A percentile compares a stretch with the other conserved stretches of the same genome.
These are phyloP conservation scores for Coecobrya sp. DNA, from an alignment of 2,888 invertebrate species.

Conservation along the genomic window DNA sequence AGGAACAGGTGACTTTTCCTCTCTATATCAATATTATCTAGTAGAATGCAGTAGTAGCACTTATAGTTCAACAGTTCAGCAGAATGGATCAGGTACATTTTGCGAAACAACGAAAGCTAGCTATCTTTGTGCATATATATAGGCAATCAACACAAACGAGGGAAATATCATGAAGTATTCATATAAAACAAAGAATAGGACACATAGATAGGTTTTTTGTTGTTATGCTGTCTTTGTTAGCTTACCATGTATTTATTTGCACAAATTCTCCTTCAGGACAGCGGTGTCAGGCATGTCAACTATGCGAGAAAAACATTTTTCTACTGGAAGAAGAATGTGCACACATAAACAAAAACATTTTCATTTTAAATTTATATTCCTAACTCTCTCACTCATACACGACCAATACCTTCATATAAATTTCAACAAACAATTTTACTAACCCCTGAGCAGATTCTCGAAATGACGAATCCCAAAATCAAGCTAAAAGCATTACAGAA, in stretches of 20 bases:
- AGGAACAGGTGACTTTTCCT: conserved; percentile 62
- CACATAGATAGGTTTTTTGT: neutral
- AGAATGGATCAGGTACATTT: no score
- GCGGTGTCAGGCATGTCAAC: conserved; percentile 44
- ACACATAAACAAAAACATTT: neutral
- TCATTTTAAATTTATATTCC: neutral
- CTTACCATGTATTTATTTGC: neutral
- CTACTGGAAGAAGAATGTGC: neutral
- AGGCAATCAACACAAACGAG: neutral
- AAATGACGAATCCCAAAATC: no score
- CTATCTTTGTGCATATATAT: neutral
- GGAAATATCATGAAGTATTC: neutral
- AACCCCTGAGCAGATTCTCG: no score
- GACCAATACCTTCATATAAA: no score
- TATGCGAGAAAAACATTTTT: conserved; percentile 13
- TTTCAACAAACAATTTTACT: no score
- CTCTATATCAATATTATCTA: neutral
- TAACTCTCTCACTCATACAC: no score
- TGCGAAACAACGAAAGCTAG: neutral
- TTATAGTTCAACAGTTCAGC: no score
- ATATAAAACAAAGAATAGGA: neutral
- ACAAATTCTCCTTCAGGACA: conserved; percentile 4
- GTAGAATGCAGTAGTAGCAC: neutral
- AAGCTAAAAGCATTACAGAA: no score
- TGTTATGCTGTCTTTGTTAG: conserved; percentile 17